Conservation (phyloP, 2,113 vertebrate species). For the Nothoprocta perdicaria region DNA sequence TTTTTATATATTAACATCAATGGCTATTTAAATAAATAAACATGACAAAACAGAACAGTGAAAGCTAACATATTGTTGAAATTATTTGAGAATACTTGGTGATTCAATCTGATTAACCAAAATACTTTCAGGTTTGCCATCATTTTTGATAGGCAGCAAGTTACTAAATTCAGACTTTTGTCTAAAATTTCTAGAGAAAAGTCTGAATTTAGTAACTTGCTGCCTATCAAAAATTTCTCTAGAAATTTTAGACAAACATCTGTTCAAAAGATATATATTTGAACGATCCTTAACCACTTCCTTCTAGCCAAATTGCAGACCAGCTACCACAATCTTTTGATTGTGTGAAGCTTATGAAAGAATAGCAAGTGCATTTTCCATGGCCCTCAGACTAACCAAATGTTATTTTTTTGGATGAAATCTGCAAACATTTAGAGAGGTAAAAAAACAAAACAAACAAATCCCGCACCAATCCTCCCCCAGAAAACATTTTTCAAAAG, state of each 20-base stretch:
- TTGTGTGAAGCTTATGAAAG: neutral
- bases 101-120: neutral
- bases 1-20: neutral
- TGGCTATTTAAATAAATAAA: neutral
- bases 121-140: neutral
- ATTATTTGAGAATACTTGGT: neutral
- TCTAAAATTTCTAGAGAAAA: neutral
- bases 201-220: neutral
- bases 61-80: neutral
- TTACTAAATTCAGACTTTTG: neutral
- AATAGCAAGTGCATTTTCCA: neutral
- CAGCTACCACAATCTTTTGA: neutral
- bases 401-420: neutral
- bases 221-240: neutral
- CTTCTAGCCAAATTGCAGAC: neutral
- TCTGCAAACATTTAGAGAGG: neutral
- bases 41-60: neutral
- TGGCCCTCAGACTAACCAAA: neutral
- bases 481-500: neutral
- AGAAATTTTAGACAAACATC: neutral
- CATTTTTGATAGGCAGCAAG: neutral
- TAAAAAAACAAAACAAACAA: neutral
- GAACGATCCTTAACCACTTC: neutral
- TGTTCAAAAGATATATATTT: neutral
- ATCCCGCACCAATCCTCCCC: accelerated